Conservation (phyloP, 1,140 invertebrate genomes). For the Aporrectodea caliginosa region DNA sequence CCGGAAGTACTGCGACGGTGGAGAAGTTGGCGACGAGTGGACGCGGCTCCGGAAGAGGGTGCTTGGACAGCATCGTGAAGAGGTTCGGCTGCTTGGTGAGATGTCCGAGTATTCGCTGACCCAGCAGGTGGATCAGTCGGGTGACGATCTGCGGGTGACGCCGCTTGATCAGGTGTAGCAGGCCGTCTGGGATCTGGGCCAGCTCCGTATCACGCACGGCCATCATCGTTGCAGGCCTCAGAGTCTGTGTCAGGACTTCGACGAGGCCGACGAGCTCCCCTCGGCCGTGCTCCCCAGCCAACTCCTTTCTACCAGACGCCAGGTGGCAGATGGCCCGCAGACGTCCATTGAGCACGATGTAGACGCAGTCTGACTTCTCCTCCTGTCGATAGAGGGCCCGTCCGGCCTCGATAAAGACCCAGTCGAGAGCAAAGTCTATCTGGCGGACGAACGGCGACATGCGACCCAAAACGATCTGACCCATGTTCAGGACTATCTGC, state of each 20-base stretch:
- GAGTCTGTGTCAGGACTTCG: constrained; percentile 4
- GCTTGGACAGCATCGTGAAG: constrained; percentile 21
- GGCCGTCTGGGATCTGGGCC: constrained; percentile 90
- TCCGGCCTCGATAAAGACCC: constrained; percentile 15
- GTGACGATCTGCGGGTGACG: constrained; percentile 88
- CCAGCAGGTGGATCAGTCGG: constrained; percentile 86
- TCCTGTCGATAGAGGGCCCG: constrained; percentile 10
- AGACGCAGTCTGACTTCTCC: constrained; percentile 14
- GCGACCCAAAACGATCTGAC: not conserved
- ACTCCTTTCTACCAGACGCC: not conserved
- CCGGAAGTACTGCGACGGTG: constrained; percentile 91
- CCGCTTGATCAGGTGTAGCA: constrained; percentile 95
- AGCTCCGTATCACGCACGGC: constrained; percentile 79
- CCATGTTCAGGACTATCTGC: constrained; percentile 7
- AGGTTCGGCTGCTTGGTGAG: constrained; percentile 41
- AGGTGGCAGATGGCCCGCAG: not conserved
- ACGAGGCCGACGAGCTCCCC: constrained; percentile 18
- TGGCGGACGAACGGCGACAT: constrained; percentile 8
- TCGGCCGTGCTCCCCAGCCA: constrained; percentile 15
- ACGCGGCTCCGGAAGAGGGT: not conserved
- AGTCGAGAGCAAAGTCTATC: constrained; percentile 20
- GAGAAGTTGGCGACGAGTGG: constrained; percentile 71
- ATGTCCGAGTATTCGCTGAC: constrained; percentile 78
- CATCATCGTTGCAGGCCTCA: not conserved
- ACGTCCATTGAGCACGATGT: constrained; percentile 6